phyloP scores from a whole-genome alignment of 2,888 invertebrate species.

The Cataglyphis altisquamis region DNA sequence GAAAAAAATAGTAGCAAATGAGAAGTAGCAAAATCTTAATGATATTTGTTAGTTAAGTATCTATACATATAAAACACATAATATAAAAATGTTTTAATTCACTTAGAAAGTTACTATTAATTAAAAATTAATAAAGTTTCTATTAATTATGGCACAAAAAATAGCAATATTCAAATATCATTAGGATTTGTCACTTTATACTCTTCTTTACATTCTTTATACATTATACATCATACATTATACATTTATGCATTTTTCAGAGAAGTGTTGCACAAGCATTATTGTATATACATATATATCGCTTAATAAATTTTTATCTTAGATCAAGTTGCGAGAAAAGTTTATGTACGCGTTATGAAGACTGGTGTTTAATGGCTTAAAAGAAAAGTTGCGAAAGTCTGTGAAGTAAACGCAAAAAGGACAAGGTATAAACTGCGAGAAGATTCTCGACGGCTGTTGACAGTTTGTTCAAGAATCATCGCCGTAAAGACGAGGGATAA shows the following conservation, averaged over 20 bases:
- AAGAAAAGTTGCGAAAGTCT: conserved; percentile 38
- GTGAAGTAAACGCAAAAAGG: background rate
- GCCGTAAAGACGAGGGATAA: conserved; percentile 42
- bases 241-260: background rate
- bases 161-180: background rate
- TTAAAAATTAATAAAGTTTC: no score
- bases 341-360: conserved; percentile 18
- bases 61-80: background rate
- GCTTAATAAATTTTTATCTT: conserved; percentile 11
- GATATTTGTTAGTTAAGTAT: background rate
- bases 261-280: background rate
- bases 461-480: conserved; percentile 51
- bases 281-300: background rate
- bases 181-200: background rate
- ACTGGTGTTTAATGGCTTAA: conserved; percentile 27
- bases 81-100: background rate
- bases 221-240: background rate
- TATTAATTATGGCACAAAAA: background rate
- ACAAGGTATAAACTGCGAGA: conserved; percentile 20
- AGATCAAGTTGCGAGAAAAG: background rate
- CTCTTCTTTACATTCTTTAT: background rate
- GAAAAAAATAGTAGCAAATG: background rate
- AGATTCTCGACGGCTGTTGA: background rate
- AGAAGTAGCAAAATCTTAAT: background rate
- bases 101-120: background rate